Base-by-base conservation (phyloP, 2,113 vertebrate species). In the Nothobranchius kuhntae region DNA sequence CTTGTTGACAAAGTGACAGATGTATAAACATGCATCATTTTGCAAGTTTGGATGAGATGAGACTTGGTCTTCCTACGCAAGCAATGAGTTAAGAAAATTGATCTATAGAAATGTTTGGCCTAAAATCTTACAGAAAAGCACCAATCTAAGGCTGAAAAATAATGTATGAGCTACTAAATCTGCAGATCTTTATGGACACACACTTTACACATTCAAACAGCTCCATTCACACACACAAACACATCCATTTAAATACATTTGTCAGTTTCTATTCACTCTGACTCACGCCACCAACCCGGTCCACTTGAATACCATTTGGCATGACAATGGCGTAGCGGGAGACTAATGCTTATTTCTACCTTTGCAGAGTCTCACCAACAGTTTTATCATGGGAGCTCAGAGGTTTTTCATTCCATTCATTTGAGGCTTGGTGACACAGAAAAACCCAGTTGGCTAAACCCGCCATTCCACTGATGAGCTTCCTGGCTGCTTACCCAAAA, bases 401-500 rank as follows among this genome's bases (percentile, higher is more conserved):
- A 75, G 66, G 36, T 63, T 84, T 89, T 77, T 75, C 46, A 82
- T 78, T 59, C 70, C 61, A 70, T 88, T 87, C 79, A 84, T 81
- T 84, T 89, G 79, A 86, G 72, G 84, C 65, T 85, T 82, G 72
- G 71, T 83, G 84, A 78, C 74, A 81, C 64, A 80, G 73, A 82
- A 80, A 88, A 82, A 81, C 82, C 65, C 81, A 69, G 51, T 81
- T 87, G 83, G 84, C 83, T 71, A 73, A 87, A 88, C 80, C 75
- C 89, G 83, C 73, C 79, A 66, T 87, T 86, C 77, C 80, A 80
- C 82, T 81, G 87, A 89, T 89, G 86, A 86, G 83, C 68, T 86
- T 87, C 44, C 77, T 89, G 86, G 80, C 83, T 71, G 69, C 40
- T 53, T 15, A 81, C 52, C 56, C 55, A 71, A 56, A 65, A 75